phyloP scores from a whole-genome alignment of 2,113 vertebrate genomes.

The Brienomyrus brachyistius region DNA sequence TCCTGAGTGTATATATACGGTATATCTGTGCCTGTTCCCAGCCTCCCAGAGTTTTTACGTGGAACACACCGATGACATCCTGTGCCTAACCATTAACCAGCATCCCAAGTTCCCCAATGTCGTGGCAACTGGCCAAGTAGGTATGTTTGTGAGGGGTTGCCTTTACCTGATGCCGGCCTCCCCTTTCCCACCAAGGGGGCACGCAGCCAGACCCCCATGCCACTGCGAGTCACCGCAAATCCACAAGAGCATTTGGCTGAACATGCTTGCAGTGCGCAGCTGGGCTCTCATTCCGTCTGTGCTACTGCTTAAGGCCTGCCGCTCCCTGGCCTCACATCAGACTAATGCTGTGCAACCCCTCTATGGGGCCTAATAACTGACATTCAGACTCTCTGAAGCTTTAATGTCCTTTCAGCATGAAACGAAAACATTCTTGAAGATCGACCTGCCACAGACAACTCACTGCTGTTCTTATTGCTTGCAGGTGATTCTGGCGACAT shows the following conservation, averaged over 20 bases:
- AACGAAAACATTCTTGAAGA: neutral
- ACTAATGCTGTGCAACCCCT: neutral
- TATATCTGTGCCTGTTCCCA: conserved; percentile 43
- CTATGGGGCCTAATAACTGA: neutral
- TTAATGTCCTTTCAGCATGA: neutral
- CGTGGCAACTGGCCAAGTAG: conserved; percentile 99
- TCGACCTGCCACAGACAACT: neutral
- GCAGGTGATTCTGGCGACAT: conserved; percentile 95
- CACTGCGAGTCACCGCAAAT: neutral
- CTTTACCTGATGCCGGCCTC: conserved; percentile 35
- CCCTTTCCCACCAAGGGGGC: neutral
- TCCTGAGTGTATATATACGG: neutral
- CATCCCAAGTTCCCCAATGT: conserved; percentile 97
- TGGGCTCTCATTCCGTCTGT: neutral
- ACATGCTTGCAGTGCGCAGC: neutral
- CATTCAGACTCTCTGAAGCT: neutral
- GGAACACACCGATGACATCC: conserved; percentile 96
- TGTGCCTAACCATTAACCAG: conserved; percentile 98
- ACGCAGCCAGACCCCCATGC: too few relatives aligned
- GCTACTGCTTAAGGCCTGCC: neutral
- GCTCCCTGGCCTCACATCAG: neutral
- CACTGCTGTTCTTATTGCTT: conserved; percentile 47
- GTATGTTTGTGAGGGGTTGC: conserved; percentile 81
- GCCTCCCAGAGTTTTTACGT: conserved; percentile 96
- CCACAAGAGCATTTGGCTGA: neutral